phyloP scores from a whole-genome alignment of 2,888 invertebrate genomes.

The Oithona nana region DNA sequence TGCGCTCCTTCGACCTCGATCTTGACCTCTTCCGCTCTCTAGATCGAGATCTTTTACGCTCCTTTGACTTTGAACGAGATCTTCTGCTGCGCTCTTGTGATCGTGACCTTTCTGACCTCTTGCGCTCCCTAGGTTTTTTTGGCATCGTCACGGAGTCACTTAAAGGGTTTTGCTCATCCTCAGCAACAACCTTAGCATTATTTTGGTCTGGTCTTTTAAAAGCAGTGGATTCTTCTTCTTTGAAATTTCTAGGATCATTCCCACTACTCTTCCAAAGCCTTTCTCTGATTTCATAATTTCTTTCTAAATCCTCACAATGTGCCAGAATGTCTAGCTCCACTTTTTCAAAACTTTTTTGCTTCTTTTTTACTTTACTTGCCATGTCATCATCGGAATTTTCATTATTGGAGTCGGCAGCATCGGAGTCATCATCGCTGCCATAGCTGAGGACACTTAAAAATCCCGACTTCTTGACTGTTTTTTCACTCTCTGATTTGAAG shows the following conservation, averaged over 20 bases:
- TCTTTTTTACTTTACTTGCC: not conserved
- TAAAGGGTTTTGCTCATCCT: not conserved
- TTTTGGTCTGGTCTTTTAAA: not conserved
- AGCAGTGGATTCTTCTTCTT: not conserved
- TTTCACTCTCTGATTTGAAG: slow-evolving; percentile 41
- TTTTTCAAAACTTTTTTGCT: slow-evolving; percentile 9
- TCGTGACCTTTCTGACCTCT: not conserved
- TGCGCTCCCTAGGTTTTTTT: not conserved
- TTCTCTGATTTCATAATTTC: not conserved
- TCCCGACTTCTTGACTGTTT: slow-evolving; percentile 47
- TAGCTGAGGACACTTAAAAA: slow-evolving; percentile 62
- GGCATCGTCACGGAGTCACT: not conserved
- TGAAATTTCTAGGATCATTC: not conserved
- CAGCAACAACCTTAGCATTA: not conserved
- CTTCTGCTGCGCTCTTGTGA: not conserved
- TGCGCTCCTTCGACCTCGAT: not conserved
- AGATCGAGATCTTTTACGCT: not conserved
- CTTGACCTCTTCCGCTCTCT: not conserved
- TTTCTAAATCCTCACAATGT: slow-evolving; percentile 5
- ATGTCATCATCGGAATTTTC: slow-evolving; percentile 1
- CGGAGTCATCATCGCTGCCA: slow-evolving; percentile 19
- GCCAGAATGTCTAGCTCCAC: not conserved
- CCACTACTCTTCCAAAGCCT: slow-evolving; percentile 7
- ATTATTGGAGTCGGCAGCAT: slow-evolving; percentile 8
- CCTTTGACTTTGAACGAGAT: not conserved